These are phyloP conservation scores for Rhizomys pruinosus DNA, from an alignment of 2,113 vertebrate genomes.

Conservation along the genomic window DNA sequence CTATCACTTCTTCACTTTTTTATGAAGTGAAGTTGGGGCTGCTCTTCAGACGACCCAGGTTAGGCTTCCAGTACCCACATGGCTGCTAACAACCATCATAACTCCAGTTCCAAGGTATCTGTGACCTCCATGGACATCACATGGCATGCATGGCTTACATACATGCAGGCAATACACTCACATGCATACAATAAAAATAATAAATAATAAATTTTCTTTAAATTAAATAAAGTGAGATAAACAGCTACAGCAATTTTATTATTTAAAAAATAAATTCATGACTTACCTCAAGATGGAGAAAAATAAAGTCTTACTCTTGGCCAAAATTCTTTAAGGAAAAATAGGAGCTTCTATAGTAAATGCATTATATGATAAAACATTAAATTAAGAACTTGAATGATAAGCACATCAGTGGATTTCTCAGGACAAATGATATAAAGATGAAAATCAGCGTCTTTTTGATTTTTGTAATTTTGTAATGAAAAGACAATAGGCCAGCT, in stretches of 20 bases:
- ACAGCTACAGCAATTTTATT: neutral
- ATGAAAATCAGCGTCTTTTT: neutral
- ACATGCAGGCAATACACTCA: no score
- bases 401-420: neutral
- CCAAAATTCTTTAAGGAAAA: neutral
- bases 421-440: neutral
- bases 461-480: neutral
- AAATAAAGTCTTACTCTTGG: neutral
- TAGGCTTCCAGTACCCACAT: no score
- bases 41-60: no score
- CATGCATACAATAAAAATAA: no score
- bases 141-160: no score
- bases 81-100: no score
- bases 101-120: no score
- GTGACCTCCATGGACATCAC: no score
- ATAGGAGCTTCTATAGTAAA: neutral
- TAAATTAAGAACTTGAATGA: neutral
- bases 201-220: no score
- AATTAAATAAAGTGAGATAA: neutral
- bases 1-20: constrained; percentile 21
- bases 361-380: neutral
- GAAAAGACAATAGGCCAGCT: neutral
- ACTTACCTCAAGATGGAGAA: neutral
- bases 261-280: constrained; percentile 24
- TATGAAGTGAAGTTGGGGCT: no score